These are phyloP conservation scores for Oplegnathus fasciatus DNA, from an alignment of 2,113 vertebrate species.

Conservation along the genomic window DNA sequence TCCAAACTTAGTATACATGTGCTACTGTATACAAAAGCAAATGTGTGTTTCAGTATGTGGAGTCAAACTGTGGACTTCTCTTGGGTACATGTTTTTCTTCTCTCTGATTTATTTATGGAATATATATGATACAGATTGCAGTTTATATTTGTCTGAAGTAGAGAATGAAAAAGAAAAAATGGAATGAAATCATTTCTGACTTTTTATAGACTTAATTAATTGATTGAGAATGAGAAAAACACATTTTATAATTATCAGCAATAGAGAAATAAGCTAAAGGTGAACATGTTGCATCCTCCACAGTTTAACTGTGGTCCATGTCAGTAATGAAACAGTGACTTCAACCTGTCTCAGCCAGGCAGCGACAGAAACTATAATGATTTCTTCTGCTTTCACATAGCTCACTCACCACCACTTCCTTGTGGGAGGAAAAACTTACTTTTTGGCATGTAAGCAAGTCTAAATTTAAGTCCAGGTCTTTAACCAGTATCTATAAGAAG, in stretches of 20 bases:
- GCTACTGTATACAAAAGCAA: neutral
- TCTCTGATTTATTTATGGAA: too few species aligned
- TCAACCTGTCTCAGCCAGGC: slow-evolving; percentile 36
- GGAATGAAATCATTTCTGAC: neutral
- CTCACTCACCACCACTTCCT: slow-evolving; percentile 4
- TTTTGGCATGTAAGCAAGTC: slow-evolving; percentile 63
- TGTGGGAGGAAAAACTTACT: slow-evolving; percentile 50
- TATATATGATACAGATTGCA: neutral
- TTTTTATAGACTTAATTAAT: neutral
- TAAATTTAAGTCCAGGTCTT: slow-evolving; percentile 62
- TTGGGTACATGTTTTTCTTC: too few species aligned
- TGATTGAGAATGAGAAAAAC: neutral
- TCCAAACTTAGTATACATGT: neutral
- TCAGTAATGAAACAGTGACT: slow-evolving; percentile 32
- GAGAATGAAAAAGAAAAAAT: neutral
- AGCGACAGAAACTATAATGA: slow-evolving; percentile 24
- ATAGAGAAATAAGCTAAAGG: neutral
- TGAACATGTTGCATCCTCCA: neutral
- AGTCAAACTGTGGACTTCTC: neutral
- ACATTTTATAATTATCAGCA: neutral
- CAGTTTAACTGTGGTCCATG: neutral
- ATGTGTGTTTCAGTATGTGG: neutral
- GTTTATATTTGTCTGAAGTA: neutral
- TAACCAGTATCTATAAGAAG: slow-evolving; percentile 45
- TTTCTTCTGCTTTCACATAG: slow-evolving; percentile 34